Percentiles rank a stretch among this genome's conserved stretches.
Evolutionary conservation across 2,888 invertebrate genomes (phyloP).

Genomic region (Drosophila seclusa): DNA sequence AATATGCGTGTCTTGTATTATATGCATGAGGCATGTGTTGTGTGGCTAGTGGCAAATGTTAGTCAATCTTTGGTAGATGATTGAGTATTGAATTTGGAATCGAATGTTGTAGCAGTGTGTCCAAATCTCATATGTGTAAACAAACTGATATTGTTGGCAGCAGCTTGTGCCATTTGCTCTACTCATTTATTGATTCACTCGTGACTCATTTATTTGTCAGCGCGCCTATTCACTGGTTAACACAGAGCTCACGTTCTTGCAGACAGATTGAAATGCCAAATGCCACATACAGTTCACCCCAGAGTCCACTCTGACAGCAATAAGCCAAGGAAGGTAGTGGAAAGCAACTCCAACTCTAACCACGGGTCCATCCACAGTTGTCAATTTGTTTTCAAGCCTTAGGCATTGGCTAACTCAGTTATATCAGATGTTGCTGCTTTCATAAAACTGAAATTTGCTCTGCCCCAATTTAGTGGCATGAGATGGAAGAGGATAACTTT

Average conservation of each 20-base stretch:
- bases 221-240: constrained; percentile 3
- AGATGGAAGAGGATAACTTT: constrained; percentile 9
- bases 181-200: constrained; percentile 72
- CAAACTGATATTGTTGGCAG: constrained; percentile 50
- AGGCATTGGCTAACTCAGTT: constrained; percentile 37
- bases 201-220: constrained; percentile 42
- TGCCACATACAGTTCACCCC: constrained; percentile 18
- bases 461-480: not conserved
- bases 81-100: constrained; percentile 56
- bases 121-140: constrained; percentile 69
- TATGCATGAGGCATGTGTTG: not conserved
- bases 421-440: constrained; percentile 11
- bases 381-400: constrained; percentile 13
- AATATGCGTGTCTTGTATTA: constrained; percentile 7
- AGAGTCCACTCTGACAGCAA: constrained; percentile 21
- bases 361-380: constrained; percentile 13
- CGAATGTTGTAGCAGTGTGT: constrained; percentile 51
- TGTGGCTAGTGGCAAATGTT: constrained; percentile 33
- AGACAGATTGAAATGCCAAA: constrained; percentile 44
- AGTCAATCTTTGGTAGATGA: constrained; percentile 53
- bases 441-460: constrained; percentile 21
- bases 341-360: not conserved
- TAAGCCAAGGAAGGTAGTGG: constrained; percentile 8
- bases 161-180: constrained; percentile 69
- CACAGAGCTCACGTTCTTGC: constrained; percentile 42